A percentile compares a stretch with the other conserved stretches of the same genome.
Evolutionary conservation across 2,888 invertebrate genomes (phyloP).

Genomic region (Allolobophora icterica): DNA sequence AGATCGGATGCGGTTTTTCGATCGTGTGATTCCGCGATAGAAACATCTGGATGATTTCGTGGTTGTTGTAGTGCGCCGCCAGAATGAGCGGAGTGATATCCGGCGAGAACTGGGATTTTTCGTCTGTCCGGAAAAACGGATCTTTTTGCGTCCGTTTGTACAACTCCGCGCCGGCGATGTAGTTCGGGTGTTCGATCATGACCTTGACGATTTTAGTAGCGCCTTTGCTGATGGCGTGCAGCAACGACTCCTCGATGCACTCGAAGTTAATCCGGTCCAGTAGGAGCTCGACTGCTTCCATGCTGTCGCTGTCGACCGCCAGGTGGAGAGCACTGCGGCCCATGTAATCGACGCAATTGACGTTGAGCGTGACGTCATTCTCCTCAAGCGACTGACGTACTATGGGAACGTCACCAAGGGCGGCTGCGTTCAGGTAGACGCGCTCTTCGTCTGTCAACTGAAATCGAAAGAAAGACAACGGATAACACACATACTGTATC

Average conservation of each 20-base stretch:
- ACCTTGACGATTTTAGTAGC: conserved; percentile 71
- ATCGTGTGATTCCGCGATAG: conserved; percentile 75
- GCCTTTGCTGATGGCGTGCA: conserved; percentile 74
- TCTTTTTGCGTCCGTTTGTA: conserved; percentile 58
- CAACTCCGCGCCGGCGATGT: conserved; percentile 65
- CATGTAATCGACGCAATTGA: conserved; percentile 68
- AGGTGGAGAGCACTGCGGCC: conserved; percentile 75
- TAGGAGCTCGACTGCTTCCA: conserved; percentile 73
- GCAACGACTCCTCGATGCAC: conserved; percentile 72
- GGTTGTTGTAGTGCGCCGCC: conserved; percentile 76
- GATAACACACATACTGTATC: neutral
- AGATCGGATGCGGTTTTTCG: conserved; percentile 71
- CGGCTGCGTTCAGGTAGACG: conserved; percentile 64
- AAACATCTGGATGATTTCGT: conserved; percentile 75
- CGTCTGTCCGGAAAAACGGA: conserved; percentile 65
- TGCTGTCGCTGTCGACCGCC: conserved; percentile 73
- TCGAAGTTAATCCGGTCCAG: conserved; percentile 72
- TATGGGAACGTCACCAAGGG: conserved; percentile 63
- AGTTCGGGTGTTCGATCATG: conserved; percentile 68
- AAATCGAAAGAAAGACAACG: neutral
- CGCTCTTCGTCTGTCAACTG: conserved; percentile 65
- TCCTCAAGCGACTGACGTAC: conserved; percentile 63
- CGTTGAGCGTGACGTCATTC: conserved; percentile 57
- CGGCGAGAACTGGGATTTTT: conserved; percentile 71
- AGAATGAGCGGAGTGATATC: conserved; percentile 76